Percentiles rank a stretch among this genome's conserved stretches.
Conservation (phyloP, 2,888 invertebrate genomes). For the Macaria notata region DNA sequence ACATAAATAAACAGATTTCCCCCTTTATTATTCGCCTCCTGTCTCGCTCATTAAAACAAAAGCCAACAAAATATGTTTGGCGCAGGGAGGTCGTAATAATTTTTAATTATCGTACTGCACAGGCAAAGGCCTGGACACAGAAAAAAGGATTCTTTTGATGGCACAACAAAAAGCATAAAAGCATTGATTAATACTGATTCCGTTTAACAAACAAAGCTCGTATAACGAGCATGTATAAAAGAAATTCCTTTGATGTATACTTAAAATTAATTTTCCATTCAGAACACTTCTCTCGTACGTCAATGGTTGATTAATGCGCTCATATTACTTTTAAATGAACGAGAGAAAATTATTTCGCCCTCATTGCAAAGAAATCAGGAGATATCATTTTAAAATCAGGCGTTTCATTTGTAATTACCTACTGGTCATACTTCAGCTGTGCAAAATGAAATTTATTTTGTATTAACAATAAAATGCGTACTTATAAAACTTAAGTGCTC, state of each 20-base stretch:
- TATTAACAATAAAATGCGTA: no score
- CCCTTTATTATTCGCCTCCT: no score
- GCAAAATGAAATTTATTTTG: no score
- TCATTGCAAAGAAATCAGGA: conserved; percentile 4
- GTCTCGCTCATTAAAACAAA: no score
- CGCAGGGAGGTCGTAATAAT: no score
- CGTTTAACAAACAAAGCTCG: conserved; percentile 9
- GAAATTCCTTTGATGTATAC: conserved; percentile 17
- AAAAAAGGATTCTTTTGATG: conserved; percentile 12
- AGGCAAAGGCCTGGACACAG: no score
- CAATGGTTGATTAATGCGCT: conserved; percentile 19
- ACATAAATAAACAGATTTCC: no score
- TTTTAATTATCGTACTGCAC: no score
- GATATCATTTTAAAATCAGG: conserved; percentile 6
- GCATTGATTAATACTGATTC: conserved; percentile 14
- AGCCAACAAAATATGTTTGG: no score
- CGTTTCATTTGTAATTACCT: neutral
- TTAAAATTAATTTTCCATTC: conserved; percentile 19
- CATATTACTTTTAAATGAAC: conserved; percentile 18
- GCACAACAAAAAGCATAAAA: conserved; percentile 4
- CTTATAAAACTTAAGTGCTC: no score
- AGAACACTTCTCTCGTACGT: conserved; percentile 14
- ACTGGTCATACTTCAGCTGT: neutral
- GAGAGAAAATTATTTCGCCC: conserved; percentile 6
- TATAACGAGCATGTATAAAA: conserved; percentile 8